These are phyloP conservation scores for Monochamus alternatus DNA, from an alignment of 2,888 invertebrate genomes.

Conservation along the genomic window DNA sequence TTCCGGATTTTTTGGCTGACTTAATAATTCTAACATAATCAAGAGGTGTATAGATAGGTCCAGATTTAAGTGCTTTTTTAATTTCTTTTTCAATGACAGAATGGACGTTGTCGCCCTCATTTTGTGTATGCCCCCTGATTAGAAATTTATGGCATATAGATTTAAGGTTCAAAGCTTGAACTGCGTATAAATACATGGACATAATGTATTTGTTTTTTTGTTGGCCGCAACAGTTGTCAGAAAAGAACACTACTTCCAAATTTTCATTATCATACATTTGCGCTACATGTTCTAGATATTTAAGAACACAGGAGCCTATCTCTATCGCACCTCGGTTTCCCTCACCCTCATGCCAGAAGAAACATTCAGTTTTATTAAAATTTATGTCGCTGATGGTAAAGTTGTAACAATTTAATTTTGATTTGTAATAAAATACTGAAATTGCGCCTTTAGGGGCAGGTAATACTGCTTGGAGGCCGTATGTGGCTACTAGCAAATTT, in stretches of 20 bases:
- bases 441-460: neutral
- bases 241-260: slow-evolving; percentile 44
- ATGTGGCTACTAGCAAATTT: neutral
- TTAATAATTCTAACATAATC: too few species aligned
- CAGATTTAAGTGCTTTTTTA: too few species aligned
- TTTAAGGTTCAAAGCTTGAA: slow-evolving; percentile 41
- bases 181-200: slow-evolving; percentile 48
- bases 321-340: slow-evolving; percentile 2
- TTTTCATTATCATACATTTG: neutral
- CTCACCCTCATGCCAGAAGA: slow-evolving; percentile 13
- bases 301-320: slow-evolving; percentile 11
- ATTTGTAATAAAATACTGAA: neutral
- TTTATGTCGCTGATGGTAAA: too few species aligned
- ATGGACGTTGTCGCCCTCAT: too few species aligned
- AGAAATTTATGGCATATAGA: slow-evolving; percentile 54
- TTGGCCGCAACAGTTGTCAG: slow-evolving; percentile 55
- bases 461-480: neutral
- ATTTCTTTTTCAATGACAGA: too few species aligned
- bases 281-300: neutral
- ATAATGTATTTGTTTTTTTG: slow-evolving; percentile 56
- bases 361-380: too few species aligned
- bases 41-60: neutral
- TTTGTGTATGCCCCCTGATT: slow-evolving; percentile 54
- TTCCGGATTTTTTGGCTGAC: too few species aligned
- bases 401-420: neutral